Percentiles rank a stretch among this genome's conserved stretches.
Conservation (phyloP, 2,113 vertebrate genomes). For the Nymphicus hollandicus region DNA sequence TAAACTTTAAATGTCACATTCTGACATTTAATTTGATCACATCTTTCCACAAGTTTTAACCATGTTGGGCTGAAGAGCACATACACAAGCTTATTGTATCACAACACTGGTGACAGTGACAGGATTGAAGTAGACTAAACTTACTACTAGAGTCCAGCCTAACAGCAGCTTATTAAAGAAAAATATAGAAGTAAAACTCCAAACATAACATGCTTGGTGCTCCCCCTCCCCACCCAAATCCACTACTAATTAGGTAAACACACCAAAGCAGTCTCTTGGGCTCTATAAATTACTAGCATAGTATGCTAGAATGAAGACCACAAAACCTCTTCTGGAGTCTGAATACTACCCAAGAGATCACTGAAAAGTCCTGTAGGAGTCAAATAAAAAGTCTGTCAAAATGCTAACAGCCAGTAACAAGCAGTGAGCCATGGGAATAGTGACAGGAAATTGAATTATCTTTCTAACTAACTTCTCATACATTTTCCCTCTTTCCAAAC, state of each 20-base stretch:
- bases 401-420: background rate
- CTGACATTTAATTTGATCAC: background rate
- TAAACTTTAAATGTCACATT: background rate
- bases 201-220: background rate
- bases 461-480: background rate
- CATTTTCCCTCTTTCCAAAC: background rate
- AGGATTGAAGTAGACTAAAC: background rate
- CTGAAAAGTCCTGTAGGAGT: background rate
- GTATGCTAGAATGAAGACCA: background rate
- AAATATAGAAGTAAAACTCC: background rate
- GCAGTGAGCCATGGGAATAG: background rate
- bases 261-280: background rate
- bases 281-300: background rate
- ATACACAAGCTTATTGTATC: background rate
- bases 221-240: background rate
- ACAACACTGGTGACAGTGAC: background rate
- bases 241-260: background rate
- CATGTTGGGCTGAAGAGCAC: background rate
- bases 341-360: background rate
- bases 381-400: background rate
- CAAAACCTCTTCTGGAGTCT: background rate
- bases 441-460: background rate
- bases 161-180: background rate
- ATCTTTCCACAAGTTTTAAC: background rate
- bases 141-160: background rate